Evolutionary conservation across 2,797 vertebrate species (phyloP), one percentile per base, ranked within the genome.

Genomic region (Alosa sapidissima): DNA sequence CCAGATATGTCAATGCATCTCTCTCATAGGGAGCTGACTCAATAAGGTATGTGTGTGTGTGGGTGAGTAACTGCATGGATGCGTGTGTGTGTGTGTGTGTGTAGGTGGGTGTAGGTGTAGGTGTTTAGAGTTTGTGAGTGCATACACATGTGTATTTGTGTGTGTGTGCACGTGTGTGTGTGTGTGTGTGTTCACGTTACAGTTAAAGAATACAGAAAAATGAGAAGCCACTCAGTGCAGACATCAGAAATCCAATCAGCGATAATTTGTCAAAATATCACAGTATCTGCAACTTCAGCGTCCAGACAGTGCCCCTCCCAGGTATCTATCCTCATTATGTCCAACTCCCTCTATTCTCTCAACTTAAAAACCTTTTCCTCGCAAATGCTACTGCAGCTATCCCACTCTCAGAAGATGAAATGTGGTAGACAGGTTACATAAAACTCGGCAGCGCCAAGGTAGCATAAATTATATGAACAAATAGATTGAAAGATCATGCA

Each of bases 31-130:
- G 68, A 41, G 5, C 68, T 45, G 5, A 16, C 36, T 75, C 33
- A 75, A 19, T 75, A 75, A 75, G 36, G 62, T 41, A 33, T 45
- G 68, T 16, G 33, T 7, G 68, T 75, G 33, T 45, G 68, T 45
- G 68, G 36, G 65, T 72, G 33, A 2, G 33, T 33, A 8, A 33
- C 4, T 72, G 65, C 33, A 28, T 72, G 65, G 36, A 10, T 72
- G 65, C 36, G 65, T 72, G 65, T 72, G 65, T 72, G 28, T 72
- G 65, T 68, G n/a, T 68, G 24, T 68, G n/a, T 62, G 60, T 33
- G 24, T 68, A 8, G 28, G 62, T 68, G 28, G 28, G 21, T 62
- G 21, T 62, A 24, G 52, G 52, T 54, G 52, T 54, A 9, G 13
- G 65, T 68, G 62, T 68, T 9, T 68, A 28, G 62, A 11, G 65